A percentile compares a stretch with the other conserved stretches of the same genome.
These are phyloP conservation scores for Sanderia malayensis DNA, from an alignment of 30 jellyfish, hydroid and myxozoan genomes.

Conservation along the genomic window DNA sequence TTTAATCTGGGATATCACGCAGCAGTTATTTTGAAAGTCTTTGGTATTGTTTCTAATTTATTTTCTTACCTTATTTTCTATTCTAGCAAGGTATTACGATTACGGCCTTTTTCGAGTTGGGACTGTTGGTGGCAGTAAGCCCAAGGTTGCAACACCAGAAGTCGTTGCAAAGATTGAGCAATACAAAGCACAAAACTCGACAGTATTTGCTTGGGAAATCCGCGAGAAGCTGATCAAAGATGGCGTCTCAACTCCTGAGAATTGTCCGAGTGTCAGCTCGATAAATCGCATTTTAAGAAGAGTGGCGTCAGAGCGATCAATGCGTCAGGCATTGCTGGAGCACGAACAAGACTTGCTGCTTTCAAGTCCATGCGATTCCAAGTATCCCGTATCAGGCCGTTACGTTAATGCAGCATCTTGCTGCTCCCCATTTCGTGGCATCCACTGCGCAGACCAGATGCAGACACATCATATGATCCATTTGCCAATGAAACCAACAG, in stretches of 20 bases:
- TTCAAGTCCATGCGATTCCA: conserved; percentile 31
- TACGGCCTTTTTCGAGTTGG: conserved; percentile 51
- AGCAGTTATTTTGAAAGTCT: no score
- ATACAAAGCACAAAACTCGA: conserved; percentile 75
- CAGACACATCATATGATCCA: not conserved
- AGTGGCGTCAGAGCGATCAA: conserved; percentile 94
- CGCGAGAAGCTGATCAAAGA: conserved; percentile 89
- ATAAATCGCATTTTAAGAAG: conserved; percentile 94
- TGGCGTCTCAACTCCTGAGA: conserved; percentile 59
- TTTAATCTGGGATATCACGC: no score
- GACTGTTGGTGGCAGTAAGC: conserved; percentile 95
- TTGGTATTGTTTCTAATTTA: no score
- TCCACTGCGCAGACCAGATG: conserved; percentile 7
- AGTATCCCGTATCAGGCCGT: conserved; percentile 13
- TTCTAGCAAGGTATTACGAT: conserved; percentile 56
- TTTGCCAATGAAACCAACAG: no score
- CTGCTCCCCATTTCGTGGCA: conserved; percentile 22
- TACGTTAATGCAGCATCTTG: conserved; percentile 7
- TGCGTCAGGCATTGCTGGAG: conserved; percentile 74
- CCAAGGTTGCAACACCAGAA: conserved; percentile 98
- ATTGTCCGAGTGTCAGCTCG: conserved; percentile 97
- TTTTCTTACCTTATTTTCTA: no score
- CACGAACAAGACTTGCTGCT: conserved; percentile 72
- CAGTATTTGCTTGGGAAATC: conserved; percentile 99
- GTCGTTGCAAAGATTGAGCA: conserved; percentile 87